A percentile compares a stretch with the other conserved stretches of the same genome.
These are phyloP conservation scores for Nezara viridula DNA, from an alignment of 2,888 invertebrate genomes.

Conservation along the genomic window DNA sequence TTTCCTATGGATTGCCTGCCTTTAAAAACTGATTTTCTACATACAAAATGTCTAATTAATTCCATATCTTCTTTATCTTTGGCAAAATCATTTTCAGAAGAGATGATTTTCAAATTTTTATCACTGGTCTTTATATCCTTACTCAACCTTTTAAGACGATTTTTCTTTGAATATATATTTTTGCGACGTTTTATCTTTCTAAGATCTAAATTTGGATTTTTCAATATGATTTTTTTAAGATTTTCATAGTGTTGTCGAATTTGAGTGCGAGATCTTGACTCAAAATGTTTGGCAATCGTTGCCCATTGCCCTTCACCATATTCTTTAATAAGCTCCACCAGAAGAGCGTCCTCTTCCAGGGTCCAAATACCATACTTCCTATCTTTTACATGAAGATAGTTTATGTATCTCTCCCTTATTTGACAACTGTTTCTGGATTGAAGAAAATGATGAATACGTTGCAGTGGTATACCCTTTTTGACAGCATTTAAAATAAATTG, in stretches of 20 bases:
- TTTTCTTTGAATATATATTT: not conserved
- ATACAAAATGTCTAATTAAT: slow-evolving; percentile 50
- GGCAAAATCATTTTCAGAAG: not conserved
- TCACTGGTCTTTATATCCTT: not conserved
- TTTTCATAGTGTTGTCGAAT: slow-evolving; percentile 74
- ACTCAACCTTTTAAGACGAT: slow-evolving; percentile 9
- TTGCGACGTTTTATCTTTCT: not conserved
- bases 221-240: slow-evolving; percentile 56
- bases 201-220: slow-evolving; percentile 54
- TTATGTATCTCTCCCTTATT: slow-evolving; percentile 56
- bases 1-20: slow-evolving; percentile 9
- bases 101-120: slow-evolving; percentile 6
- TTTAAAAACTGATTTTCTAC: slow-evolving; percentile 27
- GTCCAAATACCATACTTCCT: slow-evolving; percentile 74
- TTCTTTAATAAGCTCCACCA: slow-evolving; percentile 73
- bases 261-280: slow-evolving; percentile 73
- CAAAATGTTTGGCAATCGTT: slow-evolving; percentile 72
- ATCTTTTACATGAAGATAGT: slow-evolving; percentile 61
- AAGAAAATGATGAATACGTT: slow-evolving; percentile 72
- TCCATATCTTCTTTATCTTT: slow-evolving; percentile 48
- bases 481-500: slow-evolving; percentile 75
- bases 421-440: slow-evolving; percentile 66
- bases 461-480: slow-evolving; percentile 76
- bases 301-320: slow-evolving; percentile 73
- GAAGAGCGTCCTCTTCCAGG: slow-evolving; percentile 74